phyloP scores from a whole-genome alignment of 2,888 invertebrate genomes.

The Polyploca ridens region DNA sequence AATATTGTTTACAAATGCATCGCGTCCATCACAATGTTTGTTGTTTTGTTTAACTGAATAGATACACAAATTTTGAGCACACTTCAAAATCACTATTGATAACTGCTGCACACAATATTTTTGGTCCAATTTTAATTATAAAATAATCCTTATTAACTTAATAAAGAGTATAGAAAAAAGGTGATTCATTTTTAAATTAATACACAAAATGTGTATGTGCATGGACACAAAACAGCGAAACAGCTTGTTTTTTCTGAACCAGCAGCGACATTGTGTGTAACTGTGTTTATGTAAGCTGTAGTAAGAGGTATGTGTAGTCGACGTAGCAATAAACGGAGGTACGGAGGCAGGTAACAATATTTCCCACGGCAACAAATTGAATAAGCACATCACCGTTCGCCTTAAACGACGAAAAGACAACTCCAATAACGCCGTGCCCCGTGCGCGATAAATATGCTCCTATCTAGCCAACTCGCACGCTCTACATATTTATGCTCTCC shows the following conservation, averaged over 20 bases:
- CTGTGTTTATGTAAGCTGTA: slow-evolving; percentile 29
- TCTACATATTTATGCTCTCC: slow-evolving; percentile 65
- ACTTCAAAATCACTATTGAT: slow-evolving; percentile 11
- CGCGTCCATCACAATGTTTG: slow-evolving; percentile 65
- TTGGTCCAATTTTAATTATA: too few relatives aligned
- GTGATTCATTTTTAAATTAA: too few relatives aligned
- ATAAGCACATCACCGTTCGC: slow-evolving; percentile 79
- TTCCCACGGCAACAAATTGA: slow-evolving; percentile 77
- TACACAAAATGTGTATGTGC: too few relatives aligned
- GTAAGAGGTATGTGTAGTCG: slow-evolving; percentile 41
- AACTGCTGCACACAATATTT: too few relatives aligned
- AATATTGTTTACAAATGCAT: slow-evolving; percentile 73
- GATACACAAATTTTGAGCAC: slow-evolving; percentile 30
- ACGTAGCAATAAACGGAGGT: slow-evolving; percentile 56
- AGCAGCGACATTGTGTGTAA: slow-evolving; percentile 11
- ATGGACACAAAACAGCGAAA: not conserved
- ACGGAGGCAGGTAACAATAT: slow-evolving; percentile 73
- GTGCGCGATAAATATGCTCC: slow-evolving; percentile 74
- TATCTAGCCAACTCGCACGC: slow-evolving; percentile 55
- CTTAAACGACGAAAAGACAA: slow-evolving; percentile 80
- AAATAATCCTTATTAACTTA: too few relatives aligned
- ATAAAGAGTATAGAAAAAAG: not conserved
- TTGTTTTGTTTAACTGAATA: slow-evolving; percentile 56
- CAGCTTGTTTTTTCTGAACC: not conserved
- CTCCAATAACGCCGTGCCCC: slow-evolving; percentile 72